Conservation (phyloP, 2,888 invertebrate genomes). For the Troides helena region DNA sequence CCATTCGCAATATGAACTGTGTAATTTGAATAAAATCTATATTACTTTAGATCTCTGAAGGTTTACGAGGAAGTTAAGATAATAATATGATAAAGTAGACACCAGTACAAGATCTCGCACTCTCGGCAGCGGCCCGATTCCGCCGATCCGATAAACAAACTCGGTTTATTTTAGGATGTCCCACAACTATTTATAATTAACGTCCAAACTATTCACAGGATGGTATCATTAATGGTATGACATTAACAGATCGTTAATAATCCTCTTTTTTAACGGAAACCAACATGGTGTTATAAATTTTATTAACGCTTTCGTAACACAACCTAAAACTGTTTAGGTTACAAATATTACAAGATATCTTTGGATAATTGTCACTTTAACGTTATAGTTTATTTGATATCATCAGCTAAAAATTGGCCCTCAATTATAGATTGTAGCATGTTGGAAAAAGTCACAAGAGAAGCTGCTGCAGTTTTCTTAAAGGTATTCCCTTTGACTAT, state of each 20-base stretch:
- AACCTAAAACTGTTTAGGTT: conserved; percentile 30
- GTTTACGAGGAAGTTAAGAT: conserved; percentile 31
- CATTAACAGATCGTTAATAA: conserved; percentile 66
- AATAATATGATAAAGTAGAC: conserved; percentile 37
- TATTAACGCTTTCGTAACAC: conserved; percentile 47
- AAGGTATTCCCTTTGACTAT: no score
- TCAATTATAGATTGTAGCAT: no score
- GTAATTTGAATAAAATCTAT: conserved; percentile 15
- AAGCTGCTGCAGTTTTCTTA: no score
- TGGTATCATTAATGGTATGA: conserved; percentile 69
- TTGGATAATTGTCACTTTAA: background rate
- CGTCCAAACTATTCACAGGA: conserved; percentile 60
- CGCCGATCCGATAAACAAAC: conserved; percentile 58
- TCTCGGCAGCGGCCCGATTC: conserved; percentile 32
- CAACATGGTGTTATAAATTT: conserved; percentile 45
- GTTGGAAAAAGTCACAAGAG: no score
- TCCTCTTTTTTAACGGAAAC: conserved; percentile 57
- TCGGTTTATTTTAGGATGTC: conserved; percentile 65
- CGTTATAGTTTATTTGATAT: no score
- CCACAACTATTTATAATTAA: conserved; percentile 56
- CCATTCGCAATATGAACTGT: conserved; percentile 14
- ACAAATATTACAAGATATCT: background rate
- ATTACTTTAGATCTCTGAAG: conserved; percentile 27
- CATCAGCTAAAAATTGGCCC: no score
- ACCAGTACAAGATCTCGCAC: conserved; percentile 26